Conservation (phyloP, 2,113 vertebrate species). For the Passerina amoena region DNA sequence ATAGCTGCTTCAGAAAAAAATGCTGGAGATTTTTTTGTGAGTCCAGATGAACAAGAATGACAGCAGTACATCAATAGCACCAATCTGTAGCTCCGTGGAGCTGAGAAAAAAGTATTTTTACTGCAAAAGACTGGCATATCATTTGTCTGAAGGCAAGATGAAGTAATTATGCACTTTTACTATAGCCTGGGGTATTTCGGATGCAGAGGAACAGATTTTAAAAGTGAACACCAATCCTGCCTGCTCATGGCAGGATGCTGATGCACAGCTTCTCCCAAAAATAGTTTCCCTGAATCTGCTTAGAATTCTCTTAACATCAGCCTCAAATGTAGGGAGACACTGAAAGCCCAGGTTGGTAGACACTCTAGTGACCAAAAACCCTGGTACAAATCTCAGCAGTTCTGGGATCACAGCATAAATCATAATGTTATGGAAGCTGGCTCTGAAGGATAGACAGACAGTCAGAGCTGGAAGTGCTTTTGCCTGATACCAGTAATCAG, state of each 20-base stretch:
- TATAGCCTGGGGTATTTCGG: background rate
- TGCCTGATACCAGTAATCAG: conserved; percentile 26
- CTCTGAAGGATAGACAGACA: background rate
- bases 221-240: background rate
- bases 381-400: background rate
- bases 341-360: background rate
- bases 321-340: background rate
- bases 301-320: background rate
- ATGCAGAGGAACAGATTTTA: background rate
- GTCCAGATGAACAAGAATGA: background rate
- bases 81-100: background rate
- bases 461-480: conserved; percentile 14
- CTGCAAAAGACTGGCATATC: background rate
- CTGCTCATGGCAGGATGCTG: background rate
- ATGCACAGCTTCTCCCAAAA: background rate
- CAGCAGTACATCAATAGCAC: background rate
- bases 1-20: background rate
- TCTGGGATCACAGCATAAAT: background rate
- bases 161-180: background rate
- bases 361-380: background rate
- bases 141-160: background rate
- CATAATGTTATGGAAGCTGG: background rate
- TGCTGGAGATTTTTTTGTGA: background rate
- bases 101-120: background rate
- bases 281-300: background rate